phyloP scores from a whole-genome alignment of 35 echinoderm and acorn worm species.

The Apostichopus californicus region DNA sequence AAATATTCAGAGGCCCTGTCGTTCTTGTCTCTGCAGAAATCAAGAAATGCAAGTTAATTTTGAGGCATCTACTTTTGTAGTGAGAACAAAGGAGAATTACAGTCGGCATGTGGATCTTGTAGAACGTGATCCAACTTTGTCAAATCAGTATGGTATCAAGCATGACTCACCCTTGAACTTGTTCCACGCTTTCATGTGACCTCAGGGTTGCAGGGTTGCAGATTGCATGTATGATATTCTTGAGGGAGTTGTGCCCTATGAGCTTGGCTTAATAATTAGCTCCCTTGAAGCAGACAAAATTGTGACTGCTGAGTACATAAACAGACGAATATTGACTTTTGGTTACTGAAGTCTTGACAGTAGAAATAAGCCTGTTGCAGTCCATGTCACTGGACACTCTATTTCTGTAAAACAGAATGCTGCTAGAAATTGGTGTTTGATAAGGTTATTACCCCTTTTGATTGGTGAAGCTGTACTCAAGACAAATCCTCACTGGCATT shows the following conservation, averaged over 20 bases:
- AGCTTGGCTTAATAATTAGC: constrained; percentile 33
- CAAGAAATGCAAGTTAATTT: constrained; percentile 35
- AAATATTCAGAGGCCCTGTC: constrained; percentile 52
- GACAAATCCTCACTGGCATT: neutral
- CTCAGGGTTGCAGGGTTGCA: constrained; percentile 35
- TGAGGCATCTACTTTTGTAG: constrained; percentile 36
- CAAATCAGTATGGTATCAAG: constrained; percentile 51
- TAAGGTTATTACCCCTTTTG: constrained; percentile 31
- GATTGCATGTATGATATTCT: constrained; percentile 51
- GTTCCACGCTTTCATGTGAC: constrained; percentile 24
- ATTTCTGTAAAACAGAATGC: constrained; percentile 46
- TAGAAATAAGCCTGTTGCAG: constrained; percentile 54
- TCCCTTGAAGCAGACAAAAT: neutral
- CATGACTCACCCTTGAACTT: constrained; percentile 20
- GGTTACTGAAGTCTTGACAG: neutral
- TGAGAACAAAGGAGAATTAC: constrained; percentile 46
- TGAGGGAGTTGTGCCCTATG: constrained; percentile 46
- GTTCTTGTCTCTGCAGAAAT: constrained; percentile 50
- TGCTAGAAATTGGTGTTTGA: constrained; percentile 56
- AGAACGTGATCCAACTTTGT: neutral
- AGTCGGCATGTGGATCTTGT: constrained; percentile 13
- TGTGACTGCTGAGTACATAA: constrained; percentile 16
- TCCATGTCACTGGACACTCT: constrained; percentile 27
- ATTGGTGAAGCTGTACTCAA: constrained; percentile 8
- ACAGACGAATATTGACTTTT: constrained; percentile 32